Base-by-base conservation (phyloP, 35 echinoderm and acorn worm species). In the Patiria miniata region DNA sequence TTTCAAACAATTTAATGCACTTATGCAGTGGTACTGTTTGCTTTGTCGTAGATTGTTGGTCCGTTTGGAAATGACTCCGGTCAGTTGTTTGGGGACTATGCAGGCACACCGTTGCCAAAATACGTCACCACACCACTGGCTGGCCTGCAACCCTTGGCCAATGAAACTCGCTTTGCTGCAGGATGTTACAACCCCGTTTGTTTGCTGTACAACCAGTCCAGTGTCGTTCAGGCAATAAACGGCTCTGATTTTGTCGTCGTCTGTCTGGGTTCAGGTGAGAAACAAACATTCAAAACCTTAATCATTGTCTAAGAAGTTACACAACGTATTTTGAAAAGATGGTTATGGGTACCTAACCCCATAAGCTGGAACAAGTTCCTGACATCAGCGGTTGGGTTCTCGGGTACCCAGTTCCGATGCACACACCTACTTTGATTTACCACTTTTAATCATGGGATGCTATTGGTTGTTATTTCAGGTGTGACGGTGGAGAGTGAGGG, bases 31-130 rank as follows among this genome's bases (percentile, higher is more conserved):
- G 28, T 4, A 8, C 19, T n/a, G n/a, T n/a, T n/a, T n/a, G n/a
- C n/a, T n/a, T n/a, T n/a, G n/a, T n/a, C 50, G 36, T 47, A 95
- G 93, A 58, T 95, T 54, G 81, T 95, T 10, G 93, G 93, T 40
- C 93, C 93, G 61, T 87, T 95, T 39, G 89, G 88, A 32, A 85
- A 91, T 54, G 82, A 26, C 51, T 44, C 84, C 0, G 30, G 12
- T 17, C 59, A 81, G 7, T 14, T 95, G 12, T 88, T 89, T 34
- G 93, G 93, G 18, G 85, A 87, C 68, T 95, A 95, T 44, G 61
- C 93, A 28, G 79, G 88, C 51, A 37, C 87, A 4, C 81, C 86
- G 0, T 68, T 78, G 4, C 79, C 58, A 47, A 12, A 61, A 16
- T 95, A 87, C 76, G 44, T 86, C 5, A 86, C 53, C 32, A 95